A percentile compares a stretch with the other conserved stretches of the same genome.
Conservation (phyloP, 1,140 invertebrate species). For the Daktulosphaira vitifoliae region DNA sequence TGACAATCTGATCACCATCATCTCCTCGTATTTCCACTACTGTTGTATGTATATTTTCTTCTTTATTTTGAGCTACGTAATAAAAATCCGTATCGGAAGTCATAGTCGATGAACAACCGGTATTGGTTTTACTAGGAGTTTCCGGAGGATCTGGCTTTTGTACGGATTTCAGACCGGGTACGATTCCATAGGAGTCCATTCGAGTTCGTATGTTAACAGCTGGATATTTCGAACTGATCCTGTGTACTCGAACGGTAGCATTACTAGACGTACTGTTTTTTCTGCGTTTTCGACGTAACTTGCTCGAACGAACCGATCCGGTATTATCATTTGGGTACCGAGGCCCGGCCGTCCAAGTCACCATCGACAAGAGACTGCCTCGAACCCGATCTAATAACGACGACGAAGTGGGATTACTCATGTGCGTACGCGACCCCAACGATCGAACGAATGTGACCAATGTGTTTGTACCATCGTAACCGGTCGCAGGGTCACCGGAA, state of each 20-base stretch:
- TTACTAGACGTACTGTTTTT: background rate
- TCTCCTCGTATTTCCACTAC: conserved; percentile 5
- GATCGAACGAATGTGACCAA: background rate
- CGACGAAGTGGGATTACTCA: too few species aligned
- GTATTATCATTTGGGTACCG: too few species aligned
- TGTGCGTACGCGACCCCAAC: background rate
- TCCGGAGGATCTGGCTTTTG: too few species aligned
- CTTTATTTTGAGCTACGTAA: conserved; percentile 1
- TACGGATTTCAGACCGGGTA: background rate
- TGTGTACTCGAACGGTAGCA: background rate
- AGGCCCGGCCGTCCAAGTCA: background rate
- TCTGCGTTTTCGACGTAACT: too few species aligned
- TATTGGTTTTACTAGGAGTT: background rate
- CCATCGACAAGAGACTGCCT: conserved; percentile 14
- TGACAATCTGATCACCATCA: background rate
- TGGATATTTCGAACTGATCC: conserved; percentile 16
- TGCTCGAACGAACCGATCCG: too few species aligned
- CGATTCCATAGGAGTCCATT: conserved; percentile 21
- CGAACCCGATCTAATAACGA: conserved; percentile 12
- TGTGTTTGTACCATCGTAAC: background rate
- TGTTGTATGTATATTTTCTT: background rate
- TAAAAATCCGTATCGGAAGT: conserved; percentile 22
- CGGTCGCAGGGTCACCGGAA: conserved; percentile 26
- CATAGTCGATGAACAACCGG: conserved; percentile 10
- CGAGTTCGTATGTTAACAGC: background rate